A percentile compares a stretch with the other conserved stretches of the same genome.
Evolutionary conservation across 2,888 invertebrate genomes (phyloP).

Genomic region (Digitonthophagus gazella): DNA sequence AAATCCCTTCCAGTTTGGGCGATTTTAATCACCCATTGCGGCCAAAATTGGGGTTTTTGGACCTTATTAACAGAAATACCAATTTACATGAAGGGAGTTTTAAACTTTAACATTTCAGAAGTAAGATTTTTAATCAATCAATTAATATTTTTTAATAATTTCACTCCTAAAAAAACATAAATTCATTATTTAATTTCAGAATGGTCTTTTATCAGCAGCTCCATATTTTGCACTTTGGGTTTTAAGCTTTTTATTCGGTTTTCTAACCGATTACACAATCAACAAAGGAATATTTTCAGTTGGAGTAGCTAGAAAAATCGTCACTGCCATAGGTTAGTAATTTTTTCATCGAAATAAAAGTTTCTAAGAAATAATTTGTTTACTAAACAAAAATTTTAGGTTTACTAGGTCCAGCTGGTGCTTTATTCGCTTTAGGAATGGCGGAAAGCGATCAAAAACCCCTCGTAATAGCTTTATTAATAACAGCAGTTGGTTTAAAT

Average conservation of each 20-base stretch:
- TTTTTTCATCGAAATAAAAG: background rate
- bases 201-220: conserved; percentile 66
- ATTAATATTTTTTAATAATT: background rate
- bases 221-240: conserved; percentile 74
- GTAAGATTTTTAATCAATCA: conserved; percentile 10
- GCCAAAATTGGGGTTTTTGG: conserved; percentile 81
- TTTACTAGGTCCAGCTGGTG: conserved; percentile 67
- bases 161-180: background rate
- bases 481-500: conserved; percentile 72
- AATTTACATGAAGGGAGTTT: conserved; percentile 71
- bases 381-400: no score
- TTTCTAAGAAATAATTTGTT: conserved; percentile 8
- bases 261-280: conserved; percentile 61
- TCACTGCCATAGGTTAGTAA: conserved; percentile 55
- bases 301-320: conserved; percentile 62
- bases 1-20: conserved; percentile 77
- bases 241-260: conserved; percentile 68
- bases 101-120: conserved; percentile 66
- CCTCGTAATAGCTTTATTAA: conserved; percentile 64
- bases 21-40: conserved; percentile 67
- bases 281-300: conserved; percentile 55
- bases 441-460: conserved; percentile 56
- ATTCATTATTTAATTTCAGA: conserved; percentile 46
- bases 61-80: conserved; percentile 80
- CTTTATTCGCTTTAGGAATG: conserved; percentile 62